Evolutionary conservation across 2,113 vertebrate species (phyloP).

Genomic region (Alethe castanea): DNA sequence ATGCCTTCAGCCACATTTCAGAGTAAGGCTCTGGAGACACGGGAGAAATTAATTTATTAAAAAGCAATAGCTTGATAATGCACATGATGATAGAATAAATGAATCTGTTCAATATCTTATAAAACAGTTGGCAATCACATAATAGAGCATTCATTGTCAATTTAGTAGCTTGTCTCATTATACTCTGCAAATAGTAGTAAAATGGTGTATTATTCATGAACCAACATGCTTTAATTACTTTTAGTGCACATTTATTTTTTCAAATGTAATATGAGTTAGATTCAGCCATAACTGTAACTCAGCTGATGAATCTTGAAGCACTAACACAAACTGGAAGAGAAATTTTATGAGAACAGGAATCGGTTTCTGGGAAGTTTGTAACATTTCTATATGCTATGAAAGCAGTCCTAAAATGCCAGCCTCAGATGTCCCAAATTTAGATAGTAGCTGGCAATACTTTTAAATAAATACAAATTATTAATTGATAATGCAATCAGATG

Average conservation of each 20-base stretch:
- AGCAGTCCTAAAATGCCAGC: not conserved
- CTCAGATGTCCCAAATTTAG: not conserved
- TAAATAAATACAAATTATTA: conserved; percentile 43
- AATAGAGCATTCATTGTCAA: conserved; percentile 73
- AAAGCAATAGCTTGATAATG: conserved; percentile 76
- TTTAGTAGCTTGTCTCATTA: conserved; percentile 72
- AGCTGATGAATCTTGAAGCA: conserved; percentile 29
- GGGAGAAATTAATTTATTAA: conserved; percentile 79
- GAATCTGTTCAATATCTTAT: conserved; percentile 75
- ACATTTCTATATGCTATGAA: not conserved
- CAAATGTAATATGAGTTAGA: conserved; percentile 61
- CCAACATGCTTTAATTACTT: conserved; percentile 76
- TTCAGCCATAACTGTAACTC: conserved; percentile 53
- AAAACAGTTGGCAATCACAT: conserved; percentile 79
- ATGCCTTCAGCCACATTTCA: conserved; percentile 68
- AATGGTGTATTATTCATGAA: conserved; percentile 79
- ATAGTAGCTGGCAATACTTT: not conserved
- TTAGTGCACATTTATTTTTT: conserved; percentile 73
- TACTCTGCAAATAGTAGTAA: conserved; percentile 71
- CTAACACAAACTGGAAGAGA: not conserved
- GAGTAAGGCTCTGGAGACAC: conserved; percentile 67
- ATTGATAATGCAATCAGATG: conserved; percentile 8
- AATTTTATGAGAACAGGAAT: not conserved
- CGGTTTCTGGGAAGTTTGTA: not conserved
- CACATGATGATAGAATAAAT: conserved; percentile 72